These are phyloP conservation scores for Ladona fulva DNA, from an alignment of 1,140 invertebrate species.

Conservation along the genomic window DNA sequence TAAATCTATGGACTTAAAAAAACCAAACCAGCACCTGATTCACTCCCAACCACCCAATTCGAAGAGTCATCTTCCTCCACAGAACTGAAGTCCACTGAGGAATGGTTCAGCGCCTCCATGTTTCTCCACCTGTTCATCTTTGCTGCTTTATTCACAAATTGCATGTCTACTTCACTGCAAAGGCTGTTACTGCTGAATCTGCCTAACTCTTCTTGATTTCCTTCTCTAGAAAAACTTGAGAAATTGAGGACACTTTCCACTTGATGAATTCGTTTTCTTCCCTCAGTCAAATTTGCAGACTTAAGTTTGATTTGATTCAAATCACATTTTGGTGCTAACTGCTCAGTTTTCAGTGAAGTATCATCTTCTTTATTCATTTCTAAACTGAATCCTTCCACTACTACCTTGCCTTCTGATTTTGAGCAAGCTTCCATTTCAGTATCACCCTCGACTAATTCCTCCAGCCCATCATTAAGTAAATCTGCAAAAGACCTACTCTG, in stretches of 20 bases:
- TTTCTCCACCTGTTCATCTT: slow-evolving; percentile 8
- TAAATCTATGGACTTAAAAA: too few relatives aligned
- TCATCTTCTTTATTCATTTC: background rate
- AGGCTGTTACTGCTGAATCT: background rate
- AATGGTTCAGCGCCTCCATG: background rate
- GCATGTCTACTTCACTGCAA: background rate
- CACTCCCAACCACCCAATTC: background rate
- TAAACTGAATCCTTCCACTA: background rate
- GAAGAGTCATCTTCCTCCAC: background rate
- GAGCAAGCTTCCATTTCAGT: background rate
- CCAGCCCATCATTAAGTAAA: background rate
- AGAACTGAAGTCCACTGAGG: background rate
- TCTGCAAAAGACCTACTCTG: background rate
- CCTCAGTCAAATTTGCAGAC: background rate
- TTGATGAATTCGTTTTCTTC: background rate
- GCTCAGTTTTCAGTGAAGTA: background rate
- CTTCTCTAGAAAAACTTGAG: background rate
- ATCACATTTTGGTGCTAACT: too few relatives aligned
- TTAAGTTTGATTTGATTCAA: too few relatives aligned
- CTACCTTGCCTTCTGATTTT: background rate
- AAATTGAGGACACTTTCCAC: background rate
- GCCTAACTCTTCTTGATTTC: background rate
- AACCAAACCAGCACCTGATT: slow-evolving; percentile 13
- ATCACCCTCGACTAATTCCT: background rate
- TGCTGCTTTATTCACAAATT: background rate